Evolutionary conservation across 2,797 vertebrate species (phyloP).

Genomic region (Loriculus beryllinus): DNA sequence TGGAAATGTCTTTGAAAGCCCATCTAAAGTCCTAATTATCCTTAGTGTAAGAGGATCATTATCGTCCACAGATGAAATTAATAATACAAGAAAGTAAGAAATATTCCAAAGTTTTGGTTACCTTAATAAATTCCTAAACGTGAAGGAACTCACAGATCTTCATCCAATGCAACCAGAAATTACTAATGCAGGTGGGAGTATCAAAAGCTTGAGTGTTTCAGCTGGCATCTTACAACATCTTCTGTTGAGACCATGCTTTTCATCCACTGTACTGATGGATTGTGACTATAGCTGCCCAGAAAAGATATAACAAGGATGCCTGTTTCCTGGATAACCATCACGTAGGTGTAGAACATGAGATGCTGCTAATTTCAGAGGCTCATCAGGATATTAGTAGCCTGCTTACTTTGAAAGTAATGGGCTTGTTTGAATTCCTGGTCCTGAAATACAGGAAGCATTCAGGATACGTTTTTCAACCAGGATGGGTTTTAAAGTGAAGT

Average conservation of each 20-base stretch:
- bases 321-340: conserved; percentile 53
- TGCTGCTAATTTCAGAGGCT: conserved; percentile 56
- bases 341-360: conserved; percentile 53
- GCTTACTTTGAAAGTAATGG: conserved; percentile 16
- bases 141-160: conserved; percentile 57
- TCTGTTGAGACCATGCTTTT: conserved; percentile 29
- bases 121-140: conserved; percentile 57
- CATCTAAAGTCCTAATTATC: conserved; percentile 37
- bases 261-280: conserved; percentile 1
- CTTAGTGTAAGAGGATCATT: conserved; percentile 48
- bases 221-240: conserved; percentile 42
- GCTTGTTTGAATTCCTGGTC: conserved; percentile 22
- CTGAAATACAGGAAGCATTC: neutral
- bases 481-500: neutral
- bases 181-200: conserved; percentile 62
- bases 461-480: neutral
- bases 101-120: conserved; percentile 48
- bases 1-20: conserved; percentile 34
- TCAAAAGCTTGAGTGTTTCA: conserved; percentile 53
- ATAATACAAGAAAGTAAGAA: conserved; percentile 46
- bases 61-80: conserved; percentile 54
- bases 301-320: conserved; percentile 23
- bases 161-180: conserved; percentile 45
- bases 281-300: neutral
- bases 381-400: conserved; percentile 49